Percentiles rank a stretch among this genome's conserved stretches.
These are phyloP conservation scores for Cephus nigrinus DNA, from an alignment of 2,888 invertebrate species.

Conservation along the genomic window DNA sequence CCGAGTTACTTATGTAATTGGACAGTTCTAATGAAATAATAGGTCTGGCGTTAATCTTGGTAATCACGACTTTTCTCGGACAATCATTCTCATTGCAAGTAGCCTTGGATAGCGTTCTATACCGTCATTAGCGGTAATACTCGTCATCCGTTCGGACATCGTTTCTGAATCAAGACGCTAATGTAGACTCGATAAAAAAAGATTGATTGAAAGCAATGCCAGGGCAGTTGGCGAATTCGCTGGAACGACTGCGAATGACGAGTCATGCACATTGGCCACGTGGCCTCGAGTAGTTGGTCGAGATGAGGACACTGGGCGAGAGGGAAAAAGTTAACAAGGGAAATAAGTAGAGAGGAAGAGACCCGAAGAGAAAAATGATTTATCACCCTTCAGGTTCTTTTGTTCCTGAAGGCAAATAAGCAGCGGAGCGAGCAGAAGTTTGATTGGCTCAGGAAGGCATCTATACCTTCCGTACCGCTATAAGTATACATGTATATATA, in stretches of 20 bases:
- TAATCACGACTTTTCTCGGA: background rate
- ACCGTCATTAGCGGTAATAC: background rate
- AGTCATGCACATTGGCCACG: background rate
- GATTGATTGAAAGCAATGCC: background rate
- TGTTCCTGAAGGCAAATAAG: background rate
- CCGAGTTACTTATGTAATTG: constrained; percentile 20
- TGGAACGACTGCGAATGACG: too few species aligned
- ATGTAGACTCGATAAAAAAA: background rate
- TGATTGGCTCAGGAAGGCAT: background rate
- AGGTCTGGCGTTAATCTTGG: background rate
- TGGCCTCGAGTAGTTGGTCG: background rate
- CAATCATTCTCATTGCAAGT: background rate
- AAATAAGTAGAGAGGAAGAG: background rate
- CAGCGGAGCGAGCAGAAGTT: background rate
- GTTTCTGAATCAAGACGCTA: background rate
- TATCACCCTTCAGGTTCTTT: background rate
- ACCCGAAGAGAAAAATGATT: background rate
- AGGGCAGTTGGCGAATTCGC: background rate
- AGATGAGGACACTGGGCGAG: background rate
- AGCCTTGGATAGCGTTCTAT: background rate
- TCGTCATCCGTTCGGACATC: background rate
- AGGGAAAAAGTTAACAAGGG: background rate
- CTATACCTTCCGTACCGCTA: background rate
- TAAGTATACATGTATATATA: background rate
- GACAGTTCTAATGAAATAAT: constrained; percentile 22